Base-by-base conservation (phyloP, 2,797 vertebrate species). In the Psittacula echo region DNA sequence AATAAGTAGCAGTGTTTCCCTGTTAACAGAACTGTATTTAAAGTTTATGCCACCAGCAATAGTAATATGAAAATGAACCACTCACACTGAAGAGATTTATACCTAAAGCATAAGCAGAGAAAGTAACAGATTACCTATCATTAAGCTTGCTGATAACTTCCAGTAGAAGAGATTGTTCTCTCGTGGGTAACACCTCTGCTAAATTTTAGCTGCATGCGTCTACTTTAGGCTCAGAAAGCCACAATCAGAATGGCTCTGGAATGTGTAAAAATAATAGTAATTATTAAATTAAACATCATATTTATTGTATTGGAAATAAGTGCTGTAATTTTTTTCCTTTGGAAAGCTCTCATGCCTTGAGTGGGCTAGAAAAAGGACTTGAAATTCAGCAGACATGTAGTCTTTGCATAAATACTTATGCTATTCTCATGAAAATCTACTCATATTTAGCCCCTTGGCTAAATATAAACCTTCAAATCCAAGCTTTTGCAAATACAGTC, bases 381-480 rank as follows among this genome's bases (percentile, higher is more conserved):
- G 77, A 84, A 86, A 92, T 87, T 84, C 89, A 93, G 86, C 68
- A 89, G 78, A 91, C 47, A 41, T 24, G 30, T 50, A 83, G 50
- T 51, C 66, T 88, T 93, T 89, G 71, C 88, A 94, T 80, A 90
- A 95, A 81, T 81, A 88, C 80, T 62, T 62, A 32, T 21, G 42
- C 77, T 89, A 45, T 11, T n/a, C 42, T 37, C 5, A 18, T 78
- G 56, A 96, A 94, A 91, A 94, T 85, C 72, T 91, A 56, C 53
- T 85, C 32, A 21, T 64, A 73, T 82, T 82, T 74, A 94, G 66
- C 14, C 75, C 24, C 62, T 51, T 67, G 54, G 82, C 85, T 94
- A 96, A 83, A 90, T 86, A 86, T 47, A 95, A 91, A 91, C 53
- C n/a, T 93, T 89, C 60, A 90, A 54, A 87, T 87, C 76, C 90